Evolutionary conservation across 1,140 invertebrate genomes (phyloP).

Genomic region (Leptonema lineaticorne): DNA sequence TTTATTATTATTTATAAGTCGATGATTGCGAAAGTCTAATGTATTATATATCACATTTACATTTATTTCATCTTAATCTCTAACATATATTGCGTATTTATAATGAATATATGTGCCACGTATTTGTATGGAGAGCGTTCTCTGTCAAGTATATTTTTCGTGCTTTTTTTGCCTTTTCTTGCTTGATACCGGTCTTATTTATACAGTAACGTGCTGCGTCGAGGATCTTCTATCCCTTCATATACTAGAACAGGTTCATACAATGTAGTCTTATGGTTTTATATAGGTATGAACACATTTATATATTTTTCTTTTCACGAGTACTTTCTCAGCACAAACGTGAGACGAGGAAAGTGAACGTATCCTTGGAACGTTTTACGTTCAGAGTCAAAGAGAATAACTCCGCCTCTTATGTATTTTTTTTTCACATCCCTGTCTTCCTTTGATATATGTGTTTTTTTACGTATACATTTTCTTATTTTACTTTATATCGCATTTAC

Average conservation of each 20-base stretch:
- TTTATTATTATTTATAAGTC: no score
- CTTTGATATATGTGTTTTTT: not conserved
- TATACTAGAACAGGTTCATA: conserved; percentile 11
- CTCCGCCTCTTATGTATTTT: not conserved
- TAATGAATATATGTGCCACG: not conserved
- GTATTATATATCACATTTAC: no score
- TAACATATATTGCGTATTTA: no score
- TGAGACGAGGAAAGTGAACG: conserved; percentile 6
- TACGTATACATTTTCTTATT: not conserved
- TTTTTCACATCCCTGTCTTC: not conserved
- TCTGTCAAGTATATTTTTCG: conserved; percentile 5
- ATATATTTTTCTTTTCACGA: conserved; percentile 11
- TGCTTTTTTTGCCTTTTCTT: conserved; percentile 7
- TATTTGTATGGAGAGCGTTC: not conserved
- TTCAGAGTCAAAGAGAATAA: not conserved
- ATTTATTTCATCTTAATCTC: no score
- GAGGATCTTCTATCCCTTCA: conserved; percentile 17
- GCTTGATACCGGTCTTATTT: conserved; percentile 16
- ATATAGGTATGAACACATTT: not conserved
- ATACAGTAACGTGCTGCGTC: conserved; percentile 17
- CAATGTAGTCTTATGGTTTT: not conserved
- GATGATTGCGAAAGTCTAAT: no score
- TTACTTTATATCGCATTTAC: not conserved
- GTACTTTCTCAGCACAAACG: conserved; percentile 4
- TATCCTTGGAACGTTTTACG: conserved; percentile 12